Evolutionary conservation across 2,797 vertebrate genomes (phyloP).

Genomic region (Sciurus carolinensis): DNA sequence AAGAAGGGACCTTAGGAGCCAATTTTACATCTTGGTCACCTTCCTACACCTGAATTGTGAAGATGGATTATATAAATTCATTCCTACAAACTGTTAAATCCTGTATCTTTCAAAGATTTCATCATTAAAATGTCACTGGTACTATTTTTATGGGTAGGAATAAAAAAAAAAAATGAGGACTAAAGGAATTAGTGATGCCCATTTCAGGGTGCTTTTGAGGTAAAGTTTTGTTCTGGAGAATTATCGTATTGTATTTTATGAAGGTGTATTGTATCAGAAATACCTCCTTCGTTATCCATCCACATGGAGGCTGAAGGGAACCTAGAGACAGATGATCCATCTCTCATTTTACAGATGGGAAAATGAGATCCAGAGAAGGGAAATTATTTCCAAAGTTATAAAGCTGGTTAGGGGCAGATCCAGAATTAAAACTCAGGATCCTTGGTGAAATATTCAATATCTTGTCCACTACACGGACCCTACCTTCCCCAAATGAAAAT

Average conservation of each 20-base stretch:
- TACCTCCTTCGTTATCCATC: neutral
- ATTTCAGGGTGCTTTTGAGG: neutral
- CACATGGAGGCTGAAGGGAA: neutral
- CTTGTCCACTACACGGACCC: neutral
- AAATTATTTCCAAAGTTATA: conserved; percentile 32
- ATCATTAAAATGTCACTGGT: conserved; percentile 19
- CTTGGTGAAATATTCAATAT: neutral
- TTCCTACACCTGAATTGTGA: neutral
- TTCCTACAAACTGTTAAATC: neutral
- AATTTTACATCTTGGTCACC: neutral
- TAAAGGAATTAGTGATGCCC: neutral
- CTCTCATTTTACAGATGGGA: neutral
- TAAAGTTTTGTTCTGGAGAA: conserved; percentile 3
- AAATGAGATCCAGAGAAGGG: neutral
- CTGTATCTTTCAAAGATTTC: neutral
- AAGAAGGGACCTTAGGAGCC: neutral
- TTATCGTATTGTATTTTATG: conserved; percentile 33
- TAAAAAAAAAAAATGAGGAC: conserved; percentile 1
- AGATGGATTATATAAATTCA: neutral
- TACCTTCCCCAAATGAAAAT: neutral
- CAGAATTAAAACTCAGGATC: conserved; percentile 57
- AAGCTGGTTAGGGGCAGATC: neutral
- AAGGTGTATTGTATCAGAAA: conserved; percentile 43
- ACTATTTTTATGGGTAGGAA: neutral
- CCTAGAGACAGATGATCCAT: neutral